Percentiles rank a stretch among this genome's conserved stretches.
Evolutionary conservation across 2,113 vertebrate genomes (phyloP).

Genomic region (Sinosuthora webbiana): DNA sequence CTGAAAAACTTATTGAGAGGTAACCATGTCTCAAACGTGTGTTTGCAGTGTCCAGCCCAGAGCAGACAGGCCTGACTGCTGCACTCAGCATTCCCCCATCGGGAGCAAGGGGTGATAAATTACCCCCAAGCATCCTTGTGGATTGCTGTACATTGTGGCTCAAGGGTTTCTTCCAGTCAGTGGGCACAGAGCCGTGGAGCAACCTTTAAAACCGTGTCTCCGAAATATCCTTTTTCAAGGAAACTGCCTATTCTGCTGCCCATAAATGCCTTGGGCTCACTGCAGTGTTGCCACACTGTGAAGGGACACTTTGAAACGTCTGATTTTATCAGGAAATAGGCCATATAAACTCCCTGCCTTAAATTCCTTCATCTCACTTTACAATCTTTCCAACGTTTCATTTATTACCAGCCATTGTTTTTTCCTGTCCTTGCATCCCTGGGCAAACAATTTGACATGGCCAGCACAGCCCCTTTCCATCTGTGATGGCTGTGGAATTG

Average conservation of each 20-base stretch:
- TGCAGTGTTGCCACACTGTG: neutral
- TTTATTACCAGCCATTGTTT: neutral
- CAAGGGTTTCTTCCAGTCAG: neutral
- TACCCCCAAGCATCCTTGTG: neutral
- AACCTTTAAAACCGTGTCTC: neutral
- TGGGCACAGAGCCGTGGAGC: neutral
- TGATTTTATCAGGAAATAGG: slow-evolving; percentile 17
- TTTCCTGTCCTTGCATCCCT: slow-evolving; percentile 8
- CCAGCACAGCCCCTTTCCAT: neutral
- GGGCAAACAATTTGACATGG: neutral
- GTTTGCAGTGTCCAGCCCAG: neutral
- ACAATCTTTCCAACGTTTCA: neutral
- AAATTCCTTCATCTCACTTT: slow-evolving; percentile 3
- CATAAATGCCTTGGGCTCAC: neutral
- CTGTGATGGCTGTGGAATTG: neutral
- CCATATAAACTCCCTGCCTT: slow-evolving; percentile 7
- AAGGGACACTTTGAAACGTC: neutral
- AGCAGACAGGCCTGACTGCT: neutral
- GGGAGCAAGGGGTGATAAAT: neutral
- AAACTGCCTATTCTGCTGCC: neutral
- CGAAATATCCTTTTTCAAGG: neutral
- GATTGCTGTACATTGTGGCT: neutral
- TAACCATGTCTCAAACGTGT: accelerated
- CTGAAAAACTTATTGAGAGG: neutral
- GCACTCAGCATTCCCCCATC: neutral